Conservation (phyloP, 2,888 invertebrate species). For the Idaea aversata region DNA sequence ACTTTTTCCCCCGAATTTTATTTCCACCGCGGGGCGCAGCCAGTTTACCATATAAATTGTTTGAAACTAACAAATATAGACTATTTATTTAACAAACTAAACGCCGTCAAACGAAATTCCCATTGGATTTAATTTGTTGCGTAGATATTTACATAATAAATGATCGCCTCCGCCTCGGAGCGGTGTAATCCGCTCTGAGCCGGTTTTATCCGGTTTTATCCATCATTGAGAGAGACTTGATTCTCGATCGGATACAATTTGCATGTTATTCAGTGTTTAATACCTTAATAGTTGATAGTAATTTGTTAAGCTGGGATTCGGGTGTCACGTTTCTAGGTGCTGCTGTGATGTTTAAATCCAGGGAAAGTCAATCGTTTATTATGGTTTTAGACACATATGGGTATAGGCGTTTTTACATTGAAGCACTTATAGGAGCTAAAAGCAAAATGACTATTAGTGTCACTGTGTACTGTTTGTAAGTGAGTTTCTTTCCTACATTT, state of each 20-base stretch:
- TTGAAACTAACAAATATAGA: conserved; percentile 41
- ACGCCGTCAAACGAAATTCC: conserved; percentile 75
- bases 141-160: conserved; percentile 77
- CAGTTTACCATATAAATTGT: neutral
- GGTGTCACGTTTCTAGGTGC: neutral
- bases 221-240: conserved; percentile 76
- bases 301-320: conserved; percentile 39
- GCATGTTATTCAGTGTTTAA: conserved; percentile 69
- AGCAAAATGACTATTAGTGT: too few species aligned
- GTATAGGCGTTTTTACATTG: too few species aligned
- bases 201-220: conserved; percentile 72
- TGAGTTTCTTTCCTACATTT: too few species aligned
- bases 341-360: neutral
- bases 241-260: conserved; percentile 75
- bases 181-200: conserved; percentile 60
- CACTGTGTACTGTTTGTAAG: too few species aligned
- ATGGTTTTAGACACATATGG: neutral
- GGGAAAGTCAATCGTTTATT: neutral
- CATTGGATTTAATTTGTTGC: conserved; percentile 78
- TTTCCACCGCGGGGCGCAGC: too few species aligned
- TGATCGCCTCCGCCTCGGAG: conserved; percentile 72
- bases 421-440: too few species aligned
- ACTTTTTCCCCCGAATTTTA: too few species aligned
- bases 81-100: conserved; percentile 53
- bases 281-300: conserved; percentile 64